Evolutionary conservation across 1,140 invertebrate genomes (phyloP), one percentile per base, ranked within the genome.

Genomic region (Drosophila sturtevanti): DNA sequence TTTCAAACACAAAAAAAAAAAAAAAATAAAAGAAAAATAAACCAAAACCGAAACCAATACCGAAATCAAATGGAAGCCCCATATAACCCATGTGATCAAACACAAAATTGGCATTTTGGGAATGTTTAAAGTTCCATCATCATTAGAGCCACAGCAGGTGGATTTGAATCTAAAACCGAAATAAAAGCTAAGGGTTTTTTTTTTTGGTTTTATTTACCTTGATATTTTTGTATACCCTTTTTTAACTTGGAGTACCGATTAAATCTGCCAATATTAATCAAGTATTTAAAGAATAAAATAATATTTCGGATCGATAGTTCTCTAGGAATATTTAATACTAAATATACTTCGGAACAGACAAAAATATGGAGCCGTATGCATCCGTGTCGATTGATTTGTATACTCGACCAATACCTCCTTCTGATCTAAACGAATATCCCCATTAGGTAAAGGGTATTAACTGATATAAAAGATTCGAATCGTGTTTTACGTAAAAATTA

Each of bases 71-170:
- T 48, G 41, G 41, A 48, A 48, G 41, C 41, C 18, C 18, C 34
- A n/a, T 16, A 48, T 31, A 31, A 31, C 27, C 27, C 27, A 31
- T 6, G 27, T 7, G 27, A 31, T 6, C 27, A 31, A 31, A 4
- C 3, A 48, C n/a, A 48, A 48, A 48, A 48, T 48, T 48, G 41
- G 68, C 82, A 69, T 86, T 84, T 66, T 82, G 51, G 79, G 82
- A 86, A 87, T 86, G 72, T 79, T 69, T 87, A 79, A 82, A 81
- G 68, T 71, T 86, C 71, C 68, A 68, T 48, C 41, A 86, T 86
- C 81, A 86, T 86, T 86, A 86, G 63, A 86, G 82, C 79, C 81
- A 86, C 81, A 86, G 82, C 81, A 86, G 81, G 81, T 86, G 81
- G 71, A 86, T 59, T 81, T 86, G 64, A 68, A 73, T 56, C n/a